A percentile compares a stretch with the other conserved stretches of the same genome.
Conservation (phyloP, 1,140 invertebrate species). For the Ctenoplectra terminalis region DNA sequence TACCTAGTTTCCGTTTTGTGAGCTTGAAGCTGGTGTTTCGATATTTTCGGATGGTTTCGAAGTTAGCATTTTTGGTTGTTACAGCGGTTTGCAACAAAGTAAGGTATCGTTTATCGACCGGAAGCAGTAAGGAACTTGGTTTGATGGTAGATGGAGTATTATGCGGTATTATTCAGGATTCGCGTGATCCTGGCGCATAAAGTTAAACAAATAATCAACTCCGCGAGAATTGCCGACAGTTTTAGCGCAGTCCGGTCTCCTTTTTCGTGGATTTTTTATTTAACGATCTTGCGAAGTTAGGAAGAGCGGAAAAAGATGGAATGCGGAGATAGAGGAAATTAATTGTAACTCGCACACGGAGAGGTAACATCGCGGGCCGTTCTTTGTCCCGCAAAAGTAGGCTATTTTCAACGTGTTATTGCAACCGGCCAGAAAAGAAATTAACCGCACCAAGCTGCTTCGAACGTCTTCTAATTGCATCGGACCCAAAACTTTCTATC, state of each 20-base stretch:
- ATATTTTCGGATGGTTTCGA: too few relatives aligned
- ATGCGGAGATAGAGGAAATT: slow-evolving; percentile 21
- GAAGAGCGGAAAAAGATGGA: slow-evolving; percentile 19
- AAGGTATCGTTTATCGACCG: too few relatives aligned
- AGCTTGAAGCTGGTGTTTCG: too few relatives aligned
- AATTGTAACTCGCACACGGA: neutral
- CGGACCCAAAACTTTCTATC: neutral
- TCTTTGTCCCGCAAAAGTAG: slow-evolving; percentile 25
- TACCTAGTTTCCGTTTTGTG: neutral
- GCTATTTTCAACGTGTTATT: slow-evolving; percentile 1
- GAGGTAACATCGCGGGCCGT: neutral
- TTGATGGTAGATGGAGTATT: too few relatives aligned
- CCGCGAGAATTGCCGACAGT: too few relatives aligned
- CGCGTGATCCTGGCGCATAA: neutral
- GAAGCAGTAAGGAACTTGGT: too few relatives aligned
- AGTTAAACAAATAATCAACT: neutral
- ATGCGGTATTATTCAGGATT: neutral
- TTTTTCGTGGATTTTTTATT: neutral
- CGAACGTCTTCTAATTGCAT: neutral
- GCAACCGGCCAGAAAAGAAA: neutral
- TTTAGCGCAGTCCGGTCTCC: neutral
- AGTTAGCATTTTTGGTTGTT: too few relatives aligned
- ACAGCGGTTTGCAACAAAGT: too few relatives aligned
- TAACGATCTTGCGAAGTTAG: neutral
- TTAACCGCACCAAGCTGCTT: neutral